Conservation (phyloP, 1,140 invertebrate species). For the Magallana gigas region DNA sequence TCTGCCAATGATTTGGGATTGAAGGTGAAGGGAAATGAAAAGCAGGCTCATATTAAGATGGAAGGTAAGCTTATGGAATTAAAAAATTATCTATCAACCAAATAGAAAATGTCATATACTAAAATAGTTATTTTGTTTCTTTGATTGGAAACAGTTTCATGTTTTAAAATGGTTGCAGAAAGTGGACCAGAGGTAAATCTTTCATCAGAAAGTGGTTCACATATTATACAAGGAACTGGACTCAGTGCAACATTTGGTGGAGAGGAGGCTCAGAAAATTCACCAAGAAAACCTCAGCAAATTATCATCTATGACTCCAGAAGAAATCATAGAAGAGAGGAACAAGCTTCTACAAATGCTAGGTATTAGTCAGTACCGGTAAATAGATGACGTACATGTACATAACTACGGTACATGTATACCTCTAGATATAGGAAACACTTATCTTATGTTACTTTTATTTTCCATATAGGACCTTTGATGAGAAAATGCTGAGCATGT, state of each 20-base stretch:
- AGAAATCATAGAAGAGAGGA: slow-evolving; percentile 88
- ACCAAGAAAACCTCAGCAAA: slow-evolving; percentile 86
- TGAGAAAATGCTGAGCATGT: too few species aligned
- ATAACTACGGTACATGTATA: too few species aligned
- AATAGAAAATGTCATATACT: too few species aligned
- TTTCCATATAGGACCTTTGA: too few species aligned
- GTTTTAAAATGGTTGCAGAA: background rate
- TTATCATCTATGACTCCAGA: slow-evolving; percentile 85
- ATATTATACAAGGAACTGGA: slow-evolving; percentile 63
- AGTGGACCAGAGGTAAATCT: background rate
- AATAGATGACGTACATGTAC: too few species aligned
- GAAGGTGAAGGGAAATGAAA: slow-evolving; percentile 46
- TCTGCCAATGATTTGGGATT: slow-evolving; percentile 48
- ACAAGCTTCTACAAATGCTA: slow-evolving; percentile 84
- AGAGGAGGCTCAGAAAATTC: slow-evolving; percentile 83
- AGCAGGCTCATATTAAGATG: background rate
- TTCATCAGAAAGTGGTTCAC: slow-evolving; percentile 13
- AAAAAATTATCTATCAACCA: too few species aligned
- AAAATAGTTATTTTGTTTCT: too few species aligned
- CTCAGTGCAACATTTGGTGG: slow-evolving; percentile 76
- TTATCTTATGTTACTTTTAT: too few species aligned
- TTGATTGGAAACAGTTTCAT: too few species aligned
- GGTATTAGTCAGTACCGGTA: slow-evolving; percentile 65
- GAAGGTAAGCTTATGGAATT: too few species aligned
- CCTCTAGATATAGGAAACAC: too few species aligned